phyloP scores from a whole-genome alignment of 2,113 vertebrate genomes.

The Gambusia affinis region DNA sequence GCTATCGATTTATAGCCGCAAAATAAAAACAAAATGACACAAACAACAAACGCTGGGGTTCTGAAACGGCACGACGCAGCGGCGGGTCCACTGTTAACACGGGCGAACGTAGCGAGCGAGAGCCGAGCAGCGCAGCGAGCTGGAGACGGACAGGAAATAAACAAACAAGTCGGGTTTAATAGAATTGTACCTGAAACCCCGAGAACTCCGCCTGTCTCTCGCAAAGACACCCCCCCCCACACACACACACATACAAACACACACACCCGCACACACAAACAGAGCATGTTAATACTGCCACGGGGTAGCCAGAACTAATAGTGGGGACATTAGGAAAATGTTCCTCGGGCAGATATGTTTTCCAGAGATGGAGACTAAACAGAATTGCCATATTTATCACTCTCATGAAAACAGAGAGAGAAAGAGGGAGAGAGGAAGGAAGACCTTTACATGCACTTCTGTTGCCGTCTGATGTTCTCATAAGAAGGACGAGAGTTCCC shows the following conservation, averaged over 20 bases:
- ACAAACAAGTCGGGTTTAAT: slow-evolving; percentile 74
- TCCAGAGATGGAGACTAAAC: slow-evolving; percentile 78
- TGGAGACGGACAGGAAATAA: slow-evolving; percentile 70
- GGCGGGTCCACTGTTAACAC: slow-evolving; percentile 25
- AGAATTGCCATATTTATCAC: slow-evolving; percentile 83
- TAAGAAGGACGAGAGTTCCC: slow-evolving; percentile 71
- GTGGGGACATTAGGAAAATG: slow-evolving; percentile 78
- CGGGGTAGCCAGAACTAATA: slow-evolving; percentile 78
- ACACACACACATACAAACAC: slow-evolving; percentile 50
- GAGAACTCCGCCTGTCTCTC: slow-evolving; percentile 41
- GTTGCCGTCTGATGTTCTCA: slow-evolving; percentile 69
- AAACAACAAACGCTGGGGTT: slow-evolving; percentile 43
- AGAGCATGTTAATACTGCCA: slow-evolving; percentile 78
- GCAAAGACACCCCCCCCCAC: slow-evolving; percentile 51
- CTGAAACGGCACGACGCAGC: slow-evolving; percentile 12
- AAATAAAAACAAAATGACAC: slow-evolving; percentile 44
- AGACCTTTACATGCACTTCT: slow-evolving; percentile 31
- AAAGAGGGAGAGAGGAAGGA: slow-evolving; percentile 7
- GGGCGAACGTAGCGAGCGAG: slow-evolving; percentile 27
- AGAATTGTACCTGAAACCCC: slow-evolving; percentile 74
- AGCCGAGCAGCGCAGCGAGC: not conserved
- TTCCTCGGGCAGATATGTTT: slow-evolving; percentile 80
- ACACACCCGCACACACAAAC: slow-evolving; percentile 49
- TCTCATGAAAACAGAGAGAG: slow-evolving; percentile 61
- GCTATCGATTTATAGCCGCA: slow-evolving; percentile 57